phyloP scores from a whole-genome alignment of 1,140 invertebrate species.

The Phortica variegata region DNA sequence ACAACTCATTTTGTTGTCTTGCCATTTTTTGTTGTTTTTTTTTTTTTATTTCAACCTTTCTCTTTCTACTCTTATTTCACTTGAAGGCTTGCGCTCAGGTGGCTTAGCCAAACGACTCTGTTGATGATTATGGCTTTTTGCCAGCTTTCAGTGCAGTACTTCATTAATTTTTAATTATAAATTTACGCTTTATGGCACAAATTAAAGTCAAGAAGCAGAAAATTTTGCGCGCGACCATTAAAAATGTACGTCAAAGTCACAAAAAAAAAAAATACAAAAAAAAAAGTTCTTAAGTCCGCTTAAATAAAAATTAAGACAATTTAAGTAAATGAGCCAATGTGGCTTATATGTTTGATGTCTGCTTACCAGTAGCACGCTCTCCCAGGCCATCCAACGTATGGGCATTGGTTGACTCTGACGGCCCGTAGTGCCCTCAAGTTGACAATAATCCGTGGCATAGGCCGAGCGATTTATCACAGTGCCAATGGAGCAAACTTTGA shows the following conservation, averaged over 20 bases:
- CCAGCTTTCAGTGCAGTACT: conserved; percentile 9
- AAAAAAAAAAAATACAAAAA: conserved; percentile 6
- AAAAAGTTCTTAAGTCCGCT: neutral
- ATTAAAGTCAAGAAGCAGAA: conserved; percentile 19
- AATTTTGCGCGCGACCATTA: too few relatives aligned
- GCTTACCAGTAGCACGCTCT: conserved; percentile 77
- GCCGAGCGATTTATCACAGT: conserved; percentile 65
- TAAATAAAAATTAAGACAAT: neutral
- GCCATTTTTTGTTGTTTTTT: conserved; percentile 4
- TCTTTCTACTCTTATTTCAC: too few relatives aligned
- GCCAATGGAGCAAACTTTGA: conserved; percentile 82
- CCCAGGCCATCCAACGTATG: conserved; percentile 82
- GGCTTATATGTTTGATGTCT: neutral
- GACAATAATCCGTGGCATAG: conserved; percentile 72
- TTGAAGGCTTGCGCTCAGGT: too few relatives aligned
- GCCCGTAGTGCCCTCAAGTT: conserved; percentile 63
- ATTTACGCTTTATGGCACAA: conserved; percentile 28
- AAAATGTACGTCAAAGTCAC: neutral
- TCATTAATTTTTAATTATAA: conserved; percentile 41
- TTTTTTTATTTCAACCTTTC: too few relatives aligned
- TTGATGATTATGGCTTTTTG: neutral
- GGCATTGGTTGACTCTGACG: conserved; percentile 63
- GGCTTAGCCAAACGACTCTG: too few relatives aligned
- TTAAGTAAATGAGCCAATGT: neutral
- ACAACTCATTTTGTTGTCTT: conserved; percentile 33